Evolutionary conservation across 1,140 invertebrate genomes (phyloP).

Genomic region (Ectropis grisescens): DNA sequence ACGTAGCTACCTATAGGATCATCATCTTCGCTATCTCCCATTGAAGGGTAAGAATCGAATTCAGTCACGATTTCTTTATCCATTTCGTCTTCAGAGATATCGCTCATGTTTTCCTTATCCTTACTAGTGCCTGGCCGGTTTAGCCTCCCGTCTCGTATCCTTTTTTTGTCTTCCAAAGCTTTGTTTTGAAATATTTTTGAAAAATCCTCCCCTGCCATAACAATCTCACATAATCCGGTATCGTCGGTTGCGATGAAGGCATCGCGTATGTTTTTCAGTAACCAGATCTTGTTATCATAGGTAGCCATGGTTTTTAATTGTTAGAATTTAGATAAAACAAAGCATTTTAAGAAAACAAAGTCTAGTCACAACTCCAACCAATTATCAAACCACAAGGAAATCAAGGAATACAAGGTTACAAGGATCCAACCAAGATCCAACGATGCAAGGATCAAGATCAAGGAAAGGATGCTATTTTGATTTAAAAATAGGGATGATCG

Average conservation of each 20-base stretch:
- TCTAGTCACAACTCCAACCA: no score
- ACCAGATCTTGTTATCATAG: slow-evolving; percentile 93
- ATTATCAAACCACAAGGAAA: no score
- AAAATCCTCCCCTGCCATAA: slow-evolving; percentile 84
- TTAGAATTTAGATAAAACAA: no score
- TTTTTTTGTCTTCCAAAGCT: slow-evolving; percentile 45
- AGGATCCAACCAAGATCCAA: no score
- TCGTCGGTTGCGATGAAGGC: slow-evolving; percentile 97
- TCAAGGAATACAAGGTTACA: no score
- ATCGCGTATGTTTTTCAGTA: slow-evolving; percentile 92
- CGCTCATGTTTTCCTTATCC: slow-evolving; percentile 76
- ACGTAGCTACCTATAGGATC: slow-evolving; percentile 71
- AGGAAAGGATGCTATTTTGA: no score
- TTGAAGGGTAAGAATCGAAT: slow-evolving; percentile 79
- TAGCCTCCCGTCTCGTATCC: slow-evolving; percentile 28
- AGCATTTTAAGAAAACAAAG: no score
- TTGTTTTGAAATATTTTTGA: slow-evolving; percentile 74
- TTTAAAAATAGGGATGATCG: no score
- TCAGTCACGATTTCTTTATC: slow-evolving; percentile 72
- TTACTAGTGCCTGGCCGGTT: slow-evolving; percentile 65
- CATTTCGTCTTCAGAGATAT: slow-evolving; percentile 71
- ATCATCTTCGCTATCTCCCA: slow-evolving; percentile 83
- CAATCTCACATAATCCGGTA: slow-evolving; percentile 85
- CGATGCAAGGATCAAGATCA: no score
- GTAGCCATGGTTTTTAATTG: slow-evolving; percentile 85